A percentile compares a stretch with the other conserved stretches of the same genome.
Conservation (phyloP, 23 tunicate genomes). For the Trididemnum miniatum region DNA sequence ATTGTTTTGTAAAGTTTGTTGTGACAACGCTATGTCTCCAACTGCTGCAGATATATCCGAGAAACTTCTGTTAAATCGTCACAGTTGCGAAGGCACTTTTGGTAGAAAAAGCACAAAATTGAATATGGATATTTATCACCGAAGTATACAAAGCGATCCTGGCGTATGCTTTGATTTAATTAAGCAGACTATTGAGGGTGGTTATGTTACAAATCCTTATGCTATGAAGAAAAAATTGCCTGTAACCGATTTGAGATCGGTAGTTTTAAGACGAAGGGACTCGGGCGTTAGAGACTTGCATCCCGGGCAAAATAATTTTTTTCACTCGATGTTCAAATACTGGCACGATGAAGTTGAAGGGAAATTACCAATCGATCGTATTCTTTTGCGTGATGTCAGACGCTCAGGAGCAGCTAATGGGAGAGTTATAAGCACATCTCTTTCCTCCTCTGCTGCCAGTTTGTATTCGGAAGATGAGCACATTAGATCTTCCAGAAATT, state of each 20-base stretch:
- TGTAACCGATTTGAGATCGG: slow-evolving; percentile 11
- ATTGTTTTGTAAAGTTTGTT: not conserved
- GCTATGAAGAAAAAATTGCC: not conserved
- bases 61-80: slow-evolving; percentile 31
- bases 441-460: slow-evolving; percentile 76
- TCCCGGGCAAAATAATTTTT: not conserved
- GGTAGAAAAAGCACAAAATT: slow-evolving; percentile 15
- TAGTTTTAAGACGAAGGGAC: not conserved
- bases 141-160: slow-evolving; percentile 76
- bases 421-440: slow-evolving; percentile 51
- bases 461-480: slow-evolving; percentile 58
- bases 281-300: not conserved
- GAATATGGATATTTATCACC: slow-evolving; percentile 35
- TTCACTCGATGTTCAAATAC: not conserved
- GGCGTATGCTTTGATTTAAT: slow-evolving; percentile 28
- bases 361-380: not conserved
- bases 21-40: slow-evolving; percentile 5
- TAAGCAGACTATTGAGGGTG: not conserved
- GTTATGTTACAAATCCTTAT: not conserved
- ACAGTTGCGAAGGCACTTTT: slow-evolving; percentile 49
- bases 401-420: not conserved
- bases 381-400: not conserved
- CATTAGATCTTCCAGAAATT: not conserved
- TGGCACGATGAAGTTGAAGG: not conserved
- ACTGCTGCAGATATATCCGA: slow-evolving; percentile 7